Base-by-base conservation (phyloP, 2,797 vertebrate species). In the Caiman crocodilus region DNA sequence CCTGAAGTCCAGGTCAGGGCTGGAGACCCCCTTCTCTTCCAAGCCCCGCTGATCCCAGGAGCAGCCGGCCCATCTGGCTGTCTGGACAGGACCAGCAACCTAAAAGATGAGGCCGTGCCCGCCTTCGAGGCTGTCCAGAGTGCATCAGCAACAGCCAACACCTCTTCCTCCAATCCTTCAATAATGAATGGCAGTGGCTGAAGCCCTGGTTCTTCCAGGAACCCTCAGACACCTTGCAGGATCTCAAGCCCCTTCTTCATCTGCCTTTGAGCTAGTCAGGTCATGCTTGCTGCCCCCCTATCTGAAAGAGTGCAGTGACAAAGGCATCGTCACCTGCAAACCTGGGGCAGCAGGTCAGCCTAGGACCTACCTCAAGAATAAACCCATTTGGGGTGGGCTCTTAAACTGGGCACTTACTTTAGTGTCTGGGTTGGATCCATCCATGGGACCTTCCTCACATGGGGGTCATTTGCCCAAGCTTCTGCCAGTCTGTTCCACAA, bases 61-160 rank as follows among this genome's bases (percentile, higher is more conserved):
- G 11, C 50, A 64, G 21, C 55, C 2, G 0, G 25, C 35, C 12
- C 13, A 14, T 0, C 25, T 5, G 2, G 15, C 3, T 25, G 56
- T 50, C 42, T 50, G 42, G 42, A 50, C 42, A 50, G 42, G 42
- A 10, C 42, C 42, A 50, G 42, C 2, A 10, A 9, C 42, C 42
- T 10, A 50, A 50, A 50, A 50, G 9, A 9, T 50, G 21, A 8
- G 35, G 7, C 69, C 69, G 16, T 42, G 14, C 14, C 25, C 21
- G 14, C 35, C 35, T 6, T 12, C 10, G 17, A 69, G 65, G 3
- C 30, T 32, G 30, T 5, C 21, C 18, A 69, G 30, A 2, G 9
- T 32, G 32, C 23, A 73, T 4, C 59, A n/a, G 56, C 26, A 6
- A 61, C 9, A 14, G 21, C 65, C 18, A 73, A 57, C 59, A 14